Evolutionary conservation across 2,888 invertebrate species (phyloP), one percentile per base, ranked within the genome.

Genomic region (Harpalus rubripes): DNA sequence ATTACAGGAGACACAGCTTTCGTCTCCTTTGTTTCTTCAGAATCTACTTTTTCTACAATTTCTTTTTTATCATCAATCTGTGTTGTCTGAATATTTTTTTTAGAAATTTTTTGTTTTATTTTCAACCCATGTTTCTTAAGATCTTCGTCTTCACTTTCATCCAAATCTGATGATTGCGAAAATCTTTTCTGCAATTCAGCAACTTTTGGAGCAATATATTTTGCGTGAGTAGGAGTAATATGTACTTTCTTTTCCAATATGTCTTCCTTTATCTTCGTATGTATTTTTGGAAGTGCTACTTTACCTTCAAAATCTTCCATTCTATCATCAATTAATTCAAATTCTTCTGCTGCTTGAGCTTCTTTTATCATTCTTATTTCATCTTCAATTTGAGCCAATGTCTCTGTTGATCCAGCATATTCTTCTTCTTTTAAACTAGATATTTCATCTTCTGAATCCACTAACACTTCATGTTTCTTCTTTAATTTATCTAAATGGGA

Each of bases 151-250:
- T 87, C 87, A 41, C 87, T 87, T 76, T 90, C 90, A 39, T 89
- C 88, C 6, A 88, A 86, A 85, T 90, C 90, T 26, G 88, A 87
- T 8, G 90, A 89, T 85, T 89, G 89, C 1, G 91, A 90, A 87
- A 92, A 92, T 85, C 92, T 90, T 87, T 91, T 91, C 86, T 92
- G 92, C 18, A 92, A 87, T 88, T 92, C 91, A 32, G 92, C 92
- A 81, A 92, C 91, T 89, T 92, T 92, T 16, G 90, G 90, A 1
- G 91, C 92, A 59, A 92, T 90, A 56, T 90, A 89, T 89, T 91
- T 92, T 3, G 88, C 88, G 81, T 89, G 89, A 63, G 88, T 88
- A 10, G 90, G 88, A 7, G 88, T 88, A 7, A 87, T 86, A 56
- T 72, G 39, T 41, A 79, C 10, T 44, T 76, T 82, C 72, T 74